These are phyloP conservation scores for Acanthaster planci DNA, from an alignment of 35 echinoderm and acorn worm genomes.

Conservation along the genomic window DNA sequence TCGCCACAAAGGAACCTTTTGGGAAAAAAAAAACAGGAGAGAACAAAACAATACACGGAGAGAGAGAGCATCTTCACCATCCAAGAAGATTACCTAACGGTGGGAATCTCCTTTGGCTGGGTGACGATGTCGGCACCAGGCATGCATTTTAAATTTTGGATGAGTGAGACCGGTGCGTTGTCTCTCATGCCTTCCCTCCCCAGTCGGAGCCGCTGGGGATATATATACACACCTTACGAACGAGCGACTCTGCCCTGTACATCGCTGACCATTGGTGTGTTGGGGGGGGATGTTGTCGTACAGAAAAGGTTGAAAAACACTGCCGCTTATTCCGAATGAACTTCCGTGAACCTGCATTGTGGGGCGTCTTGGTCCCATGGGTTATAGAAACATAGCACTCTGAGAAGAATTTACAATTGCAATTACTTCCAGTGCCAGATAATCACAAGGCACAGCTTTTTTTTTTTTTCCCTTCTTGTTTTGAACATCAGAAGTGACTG, in stretches of 20 bases:
- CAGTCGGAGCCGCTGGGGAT: neutral
- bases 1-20: neutral
- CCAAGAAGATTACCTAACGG: conserved; percentile 22
- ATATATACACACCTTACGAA: neutral
- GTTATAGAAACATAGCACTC: neutral
- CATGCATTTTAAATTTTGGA: conserved; percentile 1
- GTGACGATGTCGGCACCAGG: neutral
- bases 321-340: neutral
- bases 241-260: neutral
- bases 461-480: neutral
- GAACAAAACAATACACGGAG: neutral
- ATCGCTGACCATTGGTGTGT: neutral
- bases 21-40: neutral
- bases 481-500: neutral
- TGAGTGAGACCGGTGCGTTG: neutral
- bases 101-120: neutral
- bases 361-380: neutral
- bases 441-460: neutral
- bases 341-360: neutral
- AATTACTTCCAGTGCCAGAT: neutral
- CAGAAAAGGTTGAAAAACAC: neutral
- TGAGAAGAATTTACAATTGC: neutral
- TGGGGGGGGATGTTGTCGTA: neutral
- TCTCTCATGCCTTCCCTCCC: neutral
- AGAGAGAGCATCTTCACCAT: neutral